A percentile compares a stretch with the other conserved stretches of the same genome.
Conservation (phyloP, 2,888 invertebrate species). For the Hanleya hanleyi region DNA sequence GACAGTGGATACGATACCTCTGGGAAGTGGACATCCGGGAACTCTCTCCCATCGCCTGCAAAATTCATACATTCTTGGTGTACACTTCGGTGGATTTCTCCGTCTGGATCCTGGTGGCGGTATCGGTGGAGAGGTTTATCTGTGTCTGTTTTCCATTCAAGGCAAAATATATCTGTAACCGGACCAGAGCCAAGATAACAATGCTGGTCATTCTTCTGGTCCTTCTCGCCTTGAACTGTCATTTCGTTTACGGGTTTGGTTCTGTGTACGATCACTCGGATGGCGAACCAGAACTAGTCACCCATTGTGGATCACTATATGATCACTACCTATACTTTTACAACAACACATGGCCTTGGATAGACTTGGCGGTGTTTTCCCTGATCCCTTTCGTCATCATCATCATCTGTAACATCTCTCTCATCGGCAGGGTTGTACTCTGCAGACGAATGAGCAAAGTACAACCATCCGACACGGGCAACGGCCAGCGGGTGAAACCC, state of each 20-base stretch:
- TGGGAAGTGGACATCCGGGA: slow-evolving; percentile 46
- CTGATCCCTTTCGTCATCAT: slow-evolving; percentile 56
- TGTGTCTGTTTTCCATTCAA: slow-evolving; percentile 55
- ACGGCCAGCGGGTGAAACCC: not conserved
- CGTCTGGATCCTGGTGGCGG: slow-evolving; percentile 64
- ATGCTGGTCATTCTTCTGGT: slow-evolving; percentile 33
- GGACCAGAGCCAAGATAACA: slow-evolving; percentile 30
- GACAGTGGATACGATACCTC: slow-evolving; percentile 48
- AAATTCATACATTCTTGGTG: slow-evolving; percentile 53
- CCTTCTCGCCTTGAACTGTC: slow-evolving; percentile 46
- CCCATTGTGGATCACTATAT: slow-evolving; percentile 29
- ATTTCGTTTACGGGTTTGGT: slow-evolving; percentile 48
- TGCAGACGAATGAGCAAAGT: slow-evolving; percentile 28
- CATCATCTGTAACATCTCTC: slow-evolving; percentile 52
- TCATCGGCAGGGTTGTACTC: slow-evolving; percentile 46
- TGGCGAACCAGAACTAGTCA: not conserved
- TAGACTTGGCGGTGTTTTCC: slow-evolving; percentile 57
- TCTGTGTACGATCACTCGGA: not conserved
- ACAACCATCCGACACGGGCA: not conserved
- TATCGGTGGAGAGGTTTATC: slow-evolving; percentile 59
- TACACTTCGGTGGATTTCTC: slow-evolving; percentile 57
- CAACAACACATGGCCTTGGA: slow-evolving; percentile 54
- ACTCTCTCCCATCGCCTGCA: slow-evolving; percentile 38
- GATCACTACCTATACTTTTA: slow-evolving; percentile 39
- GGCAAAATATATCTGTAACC: slow-evolving; percentile 46